Base-by-base conservation (phyloP, 2,113 vertebrate species). In the Spea multiplicata region DNA sequence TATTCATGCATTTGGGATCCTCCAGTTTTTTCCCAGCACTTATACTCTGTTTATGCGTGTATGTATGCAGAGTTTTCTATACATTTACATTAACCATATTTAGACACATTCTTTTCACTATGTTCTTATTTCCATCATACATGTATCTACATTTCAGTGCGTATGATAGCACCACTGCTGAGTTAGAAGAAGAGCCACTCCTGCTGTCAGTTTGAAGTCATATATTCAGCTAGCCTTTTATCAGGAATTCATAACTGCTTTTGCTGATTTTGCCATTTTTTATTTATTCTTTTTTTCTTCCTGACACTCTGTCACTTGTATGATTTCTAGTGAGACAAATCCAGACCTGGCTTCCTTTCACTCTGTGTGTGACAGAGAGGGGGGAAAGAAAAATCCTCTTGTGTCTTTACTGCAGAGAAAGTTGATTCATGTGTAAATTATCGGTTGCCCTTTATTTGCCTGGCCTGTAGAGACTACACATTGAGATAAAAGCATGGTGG, bases 371-470 rank as follows among this genome's bases (percentile, higher is more conserved):
- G 86, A 92, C 85, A 4, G 12, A 47, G 44, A 67, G 13, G 30
- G 30, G 66, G 82, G 76, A 90, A 90, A 88, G 92, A 86, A 86
- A 84, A 87, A 0, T 71, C 91, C 89, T 91, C 89, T 86, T 83
- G 86, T 91, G 91, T 87, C 89, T 81, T 16, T 82, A 87, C 85
- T 83, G 86, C 83, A 61, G 73, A 89, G 89, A 86, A 90, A 85
- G 87, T 85, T 88, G 89, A 94, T 94, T 94, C 93, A 93, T 94
- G 92, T 95, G 94, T 92, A 95, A 94, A 95, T 95, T 85, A 88
- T 85, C 76, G 1, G 76, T 88, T 92, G 90, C 88, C 91, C 88
- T 92, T 93, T 93, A 88, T 92, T 90, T 91, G 86, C 83, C 83
- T 14, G 45, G 90, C 91, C 92, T 84, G 1, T 86, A 84, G 92